Conservation (phyloP, 2,888 invertebrate genomes). For the Eupithecia inturbata region DNA sequence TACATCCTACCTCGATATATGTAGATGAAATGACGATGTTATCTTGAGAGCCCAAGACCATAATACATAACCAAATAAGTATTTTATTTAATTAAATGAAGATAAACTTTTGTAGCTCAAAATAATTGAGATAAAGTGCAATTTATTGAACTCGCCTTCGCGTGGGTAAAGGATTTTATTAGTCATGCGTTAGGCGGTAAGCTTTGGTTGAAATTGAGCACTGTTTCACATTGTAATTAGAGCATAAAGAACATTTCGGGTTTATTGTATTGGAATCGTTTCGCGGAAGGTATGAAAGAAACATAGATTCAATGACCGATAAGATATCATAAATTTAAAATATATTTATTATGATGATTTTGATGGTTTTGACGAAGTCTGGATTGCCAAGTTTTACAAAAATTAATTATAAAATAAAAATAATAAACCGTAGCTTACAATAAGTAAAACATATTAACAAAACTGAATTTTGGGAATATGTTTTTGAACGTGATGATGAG, state of each 20-base stretch:
- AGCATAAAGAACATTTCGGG: slow-evolving; percentile 21
- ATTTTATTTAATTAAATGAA: neutral
- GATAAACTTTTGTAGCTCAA: neutral
- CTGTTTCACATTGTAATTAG: slow-evolving; percentile 39
- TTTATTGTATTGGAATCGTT: slow-evolving; percentile 28
- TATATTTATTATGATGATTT: neutral
- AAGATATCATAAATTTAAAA: neutral
- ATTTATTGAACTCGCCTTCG: slow-evolving; percentile 15
- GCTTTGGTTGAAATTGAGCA: slow-evolving; percentile 25
- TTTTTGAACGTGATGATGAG: too few relatives aligned
- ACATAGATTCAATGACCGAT: slow-evolving; percentile 29
- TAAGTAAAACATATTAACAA: neutral
- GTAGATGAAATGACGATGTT: too few relatives aligned
- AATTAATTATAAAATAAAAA: neutral
- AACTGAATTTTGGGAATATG: neutral
- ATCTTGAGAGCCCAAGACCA: too few relatives aligned
- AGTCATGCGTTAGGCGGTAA: slow-evolving; percentile 24
- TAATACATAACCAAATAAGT: neutral
- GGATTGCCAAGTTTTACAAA: neutral
- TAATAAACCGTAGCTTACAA: neutral
- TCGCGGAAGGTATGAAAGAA: slow-evolving; percentile 17
- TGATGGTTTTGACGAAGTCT: too few relatives aligned
- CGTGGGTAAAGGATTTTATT: slow-evolving; percentile 30
- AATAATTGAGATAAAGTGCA: slow-evolving; percentile 15
- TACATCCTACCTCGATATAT: too few relatives aligned